Conservation (phyloP, 1,140 invertebrate genomes). For the Zaprionus taronus region DNA sequence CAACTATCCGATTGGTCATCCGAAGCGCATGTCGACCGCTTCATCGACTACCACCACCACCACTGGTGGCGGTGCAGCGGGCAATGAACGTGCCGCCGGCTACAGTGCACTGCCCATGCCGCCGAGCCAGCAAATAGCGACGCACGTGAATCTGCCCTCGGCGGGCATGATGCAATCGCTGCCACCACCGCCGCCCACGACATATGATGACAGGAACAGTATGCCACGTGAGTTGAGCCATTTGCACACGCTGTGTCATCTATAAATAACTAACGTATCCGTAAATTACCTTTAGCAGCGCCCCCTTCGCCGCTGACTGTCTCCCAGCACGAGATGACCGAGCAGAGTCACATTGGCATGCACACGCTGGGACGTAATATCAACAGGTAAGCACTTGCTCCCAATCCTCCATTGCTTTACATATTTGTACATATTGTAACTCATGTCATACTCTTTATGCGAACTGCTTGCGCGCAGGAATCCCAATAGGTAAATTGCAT, state of each 20-base stretch:
- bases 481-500: conserved; percentile 74
- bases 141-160: conserved; percentile 83
- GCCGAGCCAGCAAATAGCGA: conserved; percentile 87
- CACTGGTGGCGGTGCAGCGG: conserved; percentile 64
- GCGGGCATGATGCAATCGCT: conserved; percentile 91
- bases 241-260: background rate
- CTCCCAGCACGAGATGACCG: conserved; percentile 84
- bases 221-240: conserved; percentile 91
- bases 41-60: conserved; percentile 64
- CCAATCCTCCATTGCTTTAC: background rate
- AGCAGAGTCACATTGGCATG: conserved; percentile 86
- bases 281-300: conserved; percentile 85
- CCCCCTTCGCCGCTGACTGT: conserved; percentile 91
- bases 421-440: conserved; percentile 38
- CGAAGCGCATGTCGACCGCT: conserved; percentile 86
- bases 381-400: conserved; percentile 71
- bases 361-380: conserved; percentile 86
- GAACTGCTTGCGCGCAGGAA: conserved; percentile 56
- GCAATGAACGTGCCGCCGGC: conserved; percentile 89
- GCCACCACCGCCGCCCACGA: conserved; percentile 87
- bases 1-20: conserved; percentile 95
- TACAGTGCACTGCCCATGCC: conserved; percentile 92
- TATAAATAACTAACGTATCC: background rate
- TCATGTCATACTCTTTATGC: conserved; percentile 51
- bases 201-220: conserved; percentile 87